These are phyloP conservation scores for Diceros bicornis DNA, from an alignment of 2,797 vertebrate species.

Conservation along the genomic window DNA sequence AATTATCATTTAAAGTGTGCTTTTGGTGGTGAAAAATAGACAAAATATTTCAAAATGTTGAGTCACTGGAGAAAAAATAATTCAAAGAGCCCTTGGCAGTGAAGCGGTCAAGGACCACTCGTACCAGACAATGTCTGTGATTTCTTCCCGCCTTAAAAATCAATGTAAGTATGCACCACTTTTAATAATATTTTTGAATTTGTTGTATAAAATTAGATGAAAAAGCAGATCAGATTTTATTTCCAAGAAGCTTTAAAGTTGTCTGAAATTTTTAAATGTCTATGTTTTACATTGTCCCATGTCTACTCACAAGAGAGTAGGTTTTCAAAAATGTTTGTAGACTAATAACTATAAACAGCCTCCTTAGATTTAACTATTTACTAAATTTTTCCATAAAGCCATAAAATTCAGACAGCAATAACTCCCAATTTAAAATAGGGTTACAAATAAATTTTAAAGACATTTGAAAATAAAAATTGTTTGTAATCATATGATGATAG, in stretches of 20 bases:
- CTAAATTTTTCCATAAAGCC: not conserved
- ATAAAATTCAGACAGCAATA: slow-evolving; percentile 50
- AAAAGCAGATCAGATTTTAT: slow-evolving; percentile 36
- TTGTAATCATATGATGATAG: not conserved
- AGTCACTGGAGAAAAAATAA: slow-evolving; percentile 61
- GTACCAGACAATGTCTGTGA: not conserved
- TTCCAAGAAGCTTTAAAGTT: slow-evolving; percentile 40
- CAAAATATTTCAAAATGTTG: slow-evolving; percentile 69
- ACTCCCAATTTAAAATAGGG: slow-evolving; percentile 1
- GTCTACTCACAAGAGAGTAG: not conserved
- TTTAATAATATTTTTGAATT: not conserved
- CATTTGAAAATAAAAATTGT: slow-evolving; percentile 39
- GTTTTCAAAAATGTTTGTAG: not conserved
- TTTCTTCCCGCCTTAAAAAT: slow-evolving; percentile 50
- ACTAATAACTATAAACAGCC: not conserved
- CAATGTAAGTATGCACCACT: slow-evolving; percentile 2
- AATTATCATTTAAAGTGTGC: slow-evolving; percentile 45
- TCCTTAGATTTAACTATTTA: slow-evolving; percentile 17
- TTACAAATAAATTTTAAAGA: slow-evolving; percentile 57
- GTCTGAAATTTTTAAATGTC: slow-evolving; percentile 19
- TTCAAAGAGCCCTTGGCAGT: slow-evolving; percentile 21
- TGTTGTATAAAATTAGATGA: slow-evolving; percentile 52
- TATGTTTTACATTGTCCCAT: slow-evolving; percentile 42
- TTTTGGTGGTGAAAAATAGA: not conserved
- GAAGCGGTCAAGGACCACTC: slow-evolving; percentile 42